Conservation (phyloP, 2,888 invertebrate species). For the Spisula subtruncata region DNA sequence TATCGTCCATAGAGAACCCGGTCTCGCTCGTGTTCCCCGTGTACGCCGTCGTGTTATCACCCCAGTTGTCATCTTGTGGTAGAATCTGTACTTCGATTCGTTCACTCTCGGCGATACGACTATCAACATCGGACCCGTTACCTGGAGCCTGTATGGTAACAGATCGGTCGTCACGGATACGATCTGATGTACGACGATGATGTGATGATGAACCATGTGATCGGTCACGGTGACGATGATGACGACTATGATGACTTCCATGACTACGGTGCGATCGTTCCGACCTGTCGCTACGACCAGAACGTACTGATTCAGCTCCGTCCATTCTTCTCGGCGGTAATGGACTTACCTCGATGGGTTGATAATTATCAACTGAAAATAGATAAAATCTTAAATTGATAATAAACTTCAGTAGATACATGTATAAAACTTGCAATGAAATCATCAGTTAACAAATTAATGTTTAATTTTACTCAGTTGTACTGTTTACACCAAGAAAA, state of each 20-base stretch:
- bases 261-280: constrained; percentile 90
- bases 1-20: constrained; percentile 96
- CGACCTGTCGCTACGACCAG: constrained; percentile 93
- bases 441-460: not conserved
- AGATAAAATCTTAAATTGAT: not conserved
- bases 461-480: too few species aligned
- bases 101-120: constrained; percentile 80
- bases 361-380: constrained; percentile 47
- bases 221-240: constrained; percentile 77
- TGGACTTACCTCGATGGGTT: constrained; percentile 44
- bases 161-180: constrained; percentile 81
- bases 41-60: constrained; percentile 98
- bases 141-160: constrained; percentile 84
- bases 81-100: constrained; percentile 97
- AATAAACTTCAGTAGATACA: not conserved
- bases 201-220: constrained; percentile 63
- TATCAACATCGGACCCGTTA: constrained; percentile 79
- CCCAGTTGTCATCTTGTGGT: constrained; percentile 99
- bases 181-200: constrained; percentile 76
- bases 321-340: constrained; percentile 76
- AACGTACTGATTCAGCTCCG: constrained; percentile 97
- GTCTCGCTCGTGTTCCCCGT: constrained; percentile 98
- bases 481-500: too few species aligned
- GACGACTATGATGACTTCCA: constrained; percentile 78
- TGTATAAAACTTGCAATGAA: not conserved